Evolutionary conservation across 1,140 invertebrate genomes (phyloP), one percentile per base, ranked within the genome.

Genomic region (Atopsyche davidsoni): DNA sequence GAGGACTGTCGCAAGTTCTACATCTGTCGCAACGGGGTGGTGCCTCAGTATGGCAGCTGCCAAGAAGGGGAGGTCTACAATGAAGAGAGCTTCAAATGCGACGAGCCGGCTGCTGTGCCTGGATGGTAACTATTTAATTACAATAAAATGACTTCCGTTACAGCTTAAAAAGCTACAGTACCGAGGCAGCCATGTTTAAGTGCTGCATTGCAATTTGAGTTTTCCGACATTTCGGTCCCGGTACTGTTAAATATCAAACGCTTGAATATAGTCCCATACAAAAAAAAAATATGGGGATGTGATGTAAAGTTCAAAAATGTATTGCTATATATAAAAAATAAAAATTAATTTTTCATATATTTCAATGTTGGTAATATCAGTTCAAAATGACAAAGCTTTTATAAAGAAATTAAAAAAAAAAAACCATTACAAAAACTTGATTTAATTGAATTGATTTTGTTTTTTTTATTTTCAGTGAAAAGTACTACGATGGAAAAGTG

Each of bases 1-100:
- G 83, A 86, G 24, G 87, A 92, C 64, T 92, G 88, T 62, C 81
- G 85, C 56, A 88, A 86, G 61, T 89, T 89, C 68, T 91, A 89
- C 70, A 88, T 90, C 51, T 90, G 87, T 67, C 72, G 85, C 32
- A 87, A 88, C 58, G 86, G 85, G 2, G 76, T 86, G 2, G 77
- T 79, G 49, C 86, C 87, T 0, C 82, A 89, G 62, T 79, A 85
- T 53, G 84, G 85, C 4, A 82, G 83, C 55, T 91, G 88, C 63
- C 78, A 82, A 2, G 68, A 76, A 2, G 86, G 85, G 22, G 82
- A 79, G 9, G 88, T 91, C 21, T 92, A 90, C 71, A 89, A 88
- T 59, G 87, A 89, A 47, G 82, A 82, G 6, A 83, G 75, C 10
- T 85, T 88, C 60, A 85, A 80, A 64, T 92, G 89, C 61, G 87